phyloP scores from a whole-genome alignment of 1,140 invertebrate genomes.

The Drosophila grimshawi region DNA sequence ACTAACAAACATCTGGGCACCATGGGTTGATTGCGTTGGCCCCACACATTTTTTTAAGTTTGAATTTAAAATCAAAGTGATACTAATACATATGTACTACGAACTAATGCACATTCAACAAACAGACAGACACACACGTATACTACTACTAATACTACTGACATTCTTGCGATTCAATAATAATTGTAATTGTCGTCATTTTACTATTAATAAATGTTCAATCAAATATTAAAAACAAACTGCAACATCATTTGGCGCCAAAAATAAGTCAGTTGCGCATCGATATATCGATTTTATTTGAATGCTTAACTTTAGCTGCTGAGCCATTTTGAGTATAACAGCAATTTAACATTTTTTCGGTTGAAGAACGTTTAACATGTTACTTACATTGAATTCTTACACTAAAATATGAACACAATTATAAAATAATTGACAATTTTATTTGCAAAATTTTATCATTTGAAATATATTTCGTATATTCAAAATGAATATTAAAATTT shows the following conservation, averaged over 20 bases:
- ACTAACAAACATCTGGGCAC: slow-evolving; percentile 60
- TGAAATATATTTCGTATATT: too few relatives aligned
- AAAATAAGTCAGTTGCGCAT: not conserved
- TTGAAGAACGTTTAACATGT: not conserved
- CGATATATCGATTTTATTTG: slow-evolving; percentile 5
- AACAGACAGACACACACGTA: slow-evolving; percentile 49
- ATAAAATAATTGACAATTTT: too few relatives aligned
- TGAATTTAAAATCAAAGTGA: slow-evolving; percentile 74
- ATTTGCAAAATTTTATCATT: too few relatives aligned
- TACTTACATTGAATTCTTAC: not conserved
- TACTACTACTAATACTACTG: slow-evolving; percentile 63
- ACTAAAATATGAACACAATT: not conserved
- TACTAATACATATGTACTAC: slow-evolving; percentile 75
- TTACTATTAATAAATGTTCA: slow-evolving; percentile 77
- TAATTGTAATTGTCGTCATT: slow-evolving; percentile 65
- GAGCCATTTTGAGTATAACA: slow-evolving; percentile 3
- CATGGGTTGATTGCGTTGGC: slow-evolving; percentile 54
- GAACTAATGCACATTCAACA: slow-evolving; percentile 68
- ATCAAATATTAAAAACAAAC: slow-evolving; percentile 29
- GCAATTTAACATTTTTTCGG: not conserved
- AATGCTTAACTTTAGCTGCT: not conserved
- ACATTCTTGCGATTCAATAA: slow-evolving; percentile 67
- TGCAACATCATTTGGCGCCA: slow-evolving; percentile 12
- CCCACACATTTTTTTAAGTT: slow-evolving; percentile 1
- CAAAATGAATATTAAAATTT: too few relatives aligned